These are phyloP conservation scores for Aphrophora alni DNA, from an alignment of 2,888 invertebrate species.

Conservation along the genomic window DNA sequence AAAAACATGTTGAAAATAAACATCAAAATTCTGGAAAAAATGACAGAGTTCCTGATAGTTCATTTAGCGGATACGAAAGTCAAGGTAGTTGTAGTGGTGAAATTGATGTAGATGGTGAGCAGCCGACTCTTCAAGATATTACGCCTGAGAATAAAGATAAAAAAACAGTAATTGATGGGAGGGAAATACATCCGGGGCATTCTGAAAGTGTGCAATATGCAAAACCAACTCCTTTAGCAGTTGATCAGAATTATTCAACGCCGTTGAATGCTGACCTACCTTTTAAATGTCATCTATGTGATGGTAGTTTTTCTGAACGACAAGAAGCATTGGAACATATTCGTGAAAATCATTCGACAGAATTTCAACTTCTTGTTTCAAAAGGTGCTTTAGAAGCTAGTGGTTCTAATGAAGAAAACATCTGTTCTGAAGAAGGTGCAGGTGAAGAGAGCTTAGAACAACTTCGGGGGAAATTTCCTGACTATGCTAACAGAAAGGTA, in stretches of 20 bases:
- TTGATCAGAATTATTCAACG: constrained; percentile 1
- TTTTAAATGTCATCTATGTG: constrained; percentile 93
- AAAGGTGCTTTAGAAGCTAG: constrained; percentile 63
- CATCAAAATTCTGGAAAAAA: constrained; percentile 60
- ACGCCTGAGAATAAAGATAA: constrained; percentile 22
- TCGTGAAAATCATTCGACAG: constrained; percentile 73
- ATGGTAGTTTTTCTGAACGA: constrained; percentile 81
- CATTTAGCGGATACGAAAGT: constrained; percentile 42
- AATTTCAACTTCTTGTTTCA: constrained; percentile 81
- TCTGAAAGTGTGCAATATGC: neutral
- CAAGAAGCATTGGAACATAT: constrained; percentile 84
- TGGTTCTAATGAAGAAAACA: constrained; percentile 46
- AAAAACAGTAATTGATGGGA: constrained; percentile 13
- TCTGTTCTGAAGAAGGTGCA: constrained; percentile 56
- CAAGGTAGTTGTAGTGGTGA: constrained; percentile 44
- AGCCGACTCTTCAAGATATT: neutral
- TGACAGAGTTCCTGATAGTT: constrained; percentile 32
- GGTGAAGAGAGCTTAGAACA: constrained; percentile 73
- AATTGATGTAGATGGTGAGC: constrained; percentile 28
- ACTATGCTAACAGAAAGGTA: constrained; percentile 86
- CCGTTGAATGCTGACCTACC: constrained; percentile 67
- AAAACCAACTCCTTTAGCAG: neutral
- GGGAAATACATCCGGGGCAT: constrained; percentile 31
- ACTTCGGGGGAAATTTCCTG: constrained; percentile 80
- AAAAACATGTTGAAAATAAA: constrained; percentile 77